Evolutionary conservation across 2,888 invertebrate genomes (phyloP), one percentile per base, ranked within the genome.

Genomic region (Stomorhina lunata): DNA sequence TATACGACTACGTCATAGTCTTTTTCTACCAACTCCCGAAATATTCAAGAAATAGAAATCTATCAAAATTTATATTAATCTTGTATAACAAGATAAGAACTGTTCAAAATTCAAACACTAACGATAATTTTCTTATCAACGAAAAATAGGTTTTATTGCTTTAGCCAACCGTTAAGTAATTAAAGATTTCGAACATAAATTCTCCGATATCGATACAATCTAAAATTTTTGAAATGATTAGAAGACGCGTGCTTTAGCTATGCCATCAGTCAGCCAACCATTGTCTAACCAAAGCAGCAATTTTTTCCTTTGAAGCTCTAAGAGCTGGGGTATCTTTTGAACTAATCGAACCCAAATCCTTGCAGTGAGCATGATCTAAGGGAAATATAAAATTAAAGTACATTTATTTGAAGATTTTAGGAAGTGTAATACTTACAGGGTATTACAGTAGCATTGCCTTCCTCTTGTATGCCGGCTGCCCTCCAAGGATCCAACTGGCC

Each of bases 401-500:
- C 34, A n/a, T 32, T 65, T 0, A 32, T 22, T 12, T 22, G 0
- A 3, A 6, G 0, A 15, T 4, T 22, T 32, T 15, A 7, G 7
- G 12, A 40, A 0, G 7, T 4, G 1, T 10, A 25, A 25, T 15
- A 76, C 84, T 86, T 86, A 90, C 90, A 81, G 78, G 90, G 90
- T 76, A 90, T 87, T 66, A 90, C 72, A 1, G 87, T 90, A 1
- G 88, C 87, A 45, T 88, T 83, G 0, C 84, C 69, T 4, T 89
- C 89, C 29, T 90, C 85, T 4, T 91, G 87, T 48, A 88, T 88
- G 25, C 93, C 93, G 85, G 93, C 90, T 0, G 91, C 87, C 81
- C 92, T 91, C 93, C 93, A 93, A 6, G 93, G 93, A 90, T 93
- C 93, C 65, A 92, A 84, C 45, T 92, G 90, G 0, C 93, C 93